phyloP scores from a whole-genome alignment of 2,888 invertebrate species.

The Prosopocoilus inquinatus region DNA sequence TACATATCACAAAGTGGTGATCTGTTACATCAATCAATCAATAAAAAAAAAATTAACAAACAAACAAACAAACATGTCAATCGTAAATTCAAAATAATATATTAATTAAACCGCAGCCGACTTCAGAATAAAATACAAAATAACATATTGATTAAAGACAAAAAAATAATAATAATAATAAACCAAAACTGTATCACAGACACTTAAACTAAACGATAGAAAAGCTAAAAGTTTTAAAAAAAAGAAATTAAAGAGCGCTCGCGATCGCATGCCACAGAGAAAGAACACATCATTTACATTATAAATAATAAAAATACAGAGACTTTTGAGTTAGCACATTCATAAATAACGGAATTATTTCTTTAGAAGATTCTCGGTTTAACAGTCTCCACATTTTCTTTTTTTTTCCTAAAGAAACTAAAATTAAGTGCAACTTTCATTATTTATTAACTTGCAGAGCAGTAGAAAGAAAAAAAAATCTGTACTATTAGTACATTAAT shows the following conservation, averaged over 20 bases:
- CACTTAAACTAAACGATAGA: constrained; percentile 32
- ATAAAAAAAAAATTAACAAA: constrained; percentile 4
- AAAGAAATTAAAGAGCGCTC: neutral
- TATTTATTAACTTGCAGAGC: no score
- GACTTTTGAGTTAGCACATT: no score
- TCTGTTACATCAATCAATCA: constrained; percentile 16
- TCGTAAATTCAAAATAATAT: constrained; percentile 1
- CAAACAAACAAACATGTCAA: neutral
- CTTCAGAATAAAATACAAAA: constrained; percentile 14
- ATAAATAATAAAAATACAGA: no score
- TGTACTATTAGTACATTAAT: no score
- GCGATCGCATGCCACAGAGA: neutral
- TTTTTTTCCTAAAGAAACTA: no score
- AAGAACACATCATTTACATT: neutral
- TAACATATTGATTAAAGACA: constrained; percentile 7
- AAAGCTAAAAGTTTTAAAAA: neutral
- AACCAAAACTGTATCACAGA: constrained; percentile 34
- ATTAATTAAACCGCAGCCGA: no score
- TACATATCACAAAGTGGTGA: constrained; percentile 27
- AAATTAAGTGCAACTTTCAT: no score
- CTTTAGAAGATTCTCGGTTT: no score
- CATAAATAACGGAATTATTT: no score
- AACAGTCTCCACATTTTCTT: no score
- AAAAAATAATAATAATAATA: constrained; percentile 9
- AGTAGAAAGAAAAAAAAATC: neutral